Conservation (phyloP, 2,797 vertebrate species). For the Propithecus deckenii region DNA sequence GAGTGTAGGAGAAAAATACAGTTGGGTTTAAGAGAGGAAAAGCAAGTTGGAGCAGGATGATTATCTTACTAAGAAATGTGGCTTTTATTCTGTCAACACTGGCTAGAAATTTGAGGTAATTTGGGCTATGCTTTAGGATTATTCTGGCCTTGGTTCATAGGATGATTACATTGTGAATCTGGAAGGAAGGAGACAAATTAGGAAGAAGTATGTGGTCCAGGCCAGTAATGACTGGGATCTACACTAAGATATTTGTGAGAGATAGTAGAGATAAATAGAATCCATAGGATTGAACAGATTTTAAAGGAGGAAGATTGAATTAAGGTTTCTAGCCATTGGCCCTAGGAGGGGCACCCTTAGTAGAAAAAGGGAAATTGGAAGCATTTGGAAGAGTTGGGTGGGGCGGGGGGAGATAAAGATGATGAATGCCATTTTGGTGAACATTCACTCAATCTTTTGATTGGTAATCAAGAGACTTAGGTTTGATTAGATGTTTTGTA, state of each 20-base stretch:
- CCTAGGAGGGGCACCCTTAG: background rate
- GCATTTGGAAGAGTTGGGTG: background rate
- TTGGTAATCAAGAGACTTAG: background rate
- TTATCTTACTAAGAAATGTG: background rate
- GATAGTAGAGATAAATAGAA: background rate
- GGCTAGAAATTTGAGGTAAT: constrained; percentile 17
- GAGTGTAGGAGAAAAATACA: background rate
- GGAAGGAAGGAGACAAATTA: constrained; percentile 8
- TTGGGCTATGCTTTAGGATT: constrained; percentile 38
- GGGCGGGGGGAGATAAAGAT: background rate
- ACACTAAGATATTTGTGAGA: background rate
- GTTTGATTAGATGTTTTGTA: constrained; percentile 46
- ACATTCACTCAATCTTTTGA: background rate
- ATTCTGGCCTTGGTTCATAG: background rate
- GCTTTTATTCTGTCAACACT: constrained; percentile 37
- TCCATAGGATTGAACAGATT: background rate
- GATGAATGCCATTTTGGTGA: constrained; percentile 5
- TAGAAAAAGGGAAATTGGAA: constrained; percentile 9
- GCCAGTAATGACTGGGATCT: background rate
- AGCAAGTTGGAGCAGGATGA: background rate
- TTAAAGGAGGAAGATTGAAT: background rate
- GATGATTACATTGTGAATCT: constrained; percentile 24
- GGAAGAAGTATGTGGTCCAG: background rate
- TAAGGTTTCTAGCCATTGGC: constrained; percentile 22
- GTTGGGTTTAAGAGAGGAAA: background rate